Evolutionary conservation across 2,113 vertebrate genomes (phyloP).

Genomic region (Sylvilagus bachmani): DNA sequence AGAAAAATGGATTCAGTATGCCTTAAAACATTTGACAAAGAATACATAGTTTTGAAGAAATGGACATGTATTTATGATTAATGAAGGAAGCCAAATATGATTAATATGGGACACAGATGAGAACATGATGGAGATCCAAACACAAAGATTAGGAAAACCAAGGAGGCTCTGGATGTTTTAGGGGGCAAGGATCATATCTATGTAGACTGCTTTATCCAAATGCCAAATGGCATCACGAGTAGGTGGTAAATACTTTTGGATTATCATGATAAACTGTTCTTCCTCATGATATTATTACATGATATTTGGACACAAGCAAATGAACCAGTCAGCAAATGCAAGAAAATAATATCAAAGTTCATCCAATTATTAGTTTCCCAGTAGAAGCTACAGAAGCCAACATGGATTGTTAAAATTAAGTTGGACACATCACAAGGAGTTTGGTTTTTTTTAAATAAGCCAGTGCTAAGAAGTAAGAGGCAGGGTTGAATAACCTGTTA

Average conservation of each 20-base stretch:
- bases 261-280: slow-evolving; percentile 1
- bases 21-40: neutral
- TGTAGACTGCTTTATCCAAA: neutral
- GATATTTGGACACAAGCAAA: neutral
- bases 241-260: slow-evolving; percentile 12
- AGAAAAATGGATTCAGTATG: neutral
- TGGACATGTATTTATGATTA: neutral
- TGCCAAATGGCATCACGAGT: neutral
- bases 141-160: neutral
- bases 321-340: slow-evolving; percentile 19
- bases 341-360: neutral
- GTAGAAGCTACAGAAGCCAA: neutral
- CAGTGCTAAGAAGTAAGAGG: neutral
- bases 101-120: neutral
- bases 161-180: neutral
- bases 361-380: neutral
- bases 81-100: neutral
- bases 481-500: neutral
- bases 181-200: neutral
- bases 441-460: neutral
- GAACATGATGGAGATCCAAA: neutral
- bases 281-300: slow-evolving; percentile 4
- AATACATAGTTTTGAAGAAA: neutral
- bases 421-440: neutral
- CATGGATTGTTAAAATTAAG: neutral